Base-by-base conservation (phyloP, 2,113 vertebrate species). In the Microcebus lehilahytsara region DNA sequence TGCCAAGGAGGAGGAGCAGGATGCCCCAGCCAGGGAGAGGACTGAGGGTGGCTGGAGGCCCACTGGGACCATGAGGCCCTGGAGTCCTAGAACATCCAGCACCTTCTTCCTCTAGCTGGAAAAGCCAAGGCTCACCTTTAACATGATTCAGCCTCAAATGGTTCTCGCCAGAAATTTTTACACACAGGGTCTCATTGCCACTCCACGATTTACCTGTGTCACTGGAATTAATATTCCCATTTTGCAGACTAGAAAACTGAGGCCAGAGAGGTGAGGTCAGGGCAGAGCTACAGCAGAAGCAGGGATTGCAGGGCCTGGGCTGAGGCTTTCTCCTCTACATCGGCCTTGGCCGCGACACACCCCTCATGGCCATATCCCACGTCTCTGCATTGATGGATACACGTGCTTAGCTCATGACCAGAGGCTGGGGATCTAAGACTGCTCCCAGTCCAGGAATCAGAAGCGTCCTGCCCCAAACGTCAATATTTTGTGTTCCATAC, bases 41-140 rank as follows among this genome's bases (percentile, higher is more conserved):
- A 10, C 46, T 0, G 32, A 32, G n/a, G 12, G 0, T 13, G 46
- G 58, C 23, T 53, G 0, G 0, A 37, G 16, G 64, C 22, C 37
- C 42, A 0, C 6, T 34, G 4, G 53, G 46, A 9, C 79, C 53
- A 22, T 49, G 53, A 66, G 78, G 14, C 22, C 37, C 77, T 32
- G 14, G 17, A 17, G 13, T 75, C 85, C 58, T 37, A 16, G 22
- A n/a, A 66, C 32, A 17, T 60, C 23, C 58, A 42, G 19, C 32
- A 37, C 40, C 32, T 79, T 58, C n/a, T 83, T 56, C 16, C 37
- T 72, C 60, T 10, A 79, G 67, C 56, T 17, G n/a, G 13, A 58
- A 79, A 71, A 56, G 30, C 56, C 0, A 0, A 83, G 25, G 32
- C 22, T 64, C 37, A 32, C 10, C n/a, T 93, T 69, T 16, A 79